Evolutionary conservation across 2,797 vertebrate genomes (phyloP).

Genomic region (Spinibarbus caldwelli): DNA sequence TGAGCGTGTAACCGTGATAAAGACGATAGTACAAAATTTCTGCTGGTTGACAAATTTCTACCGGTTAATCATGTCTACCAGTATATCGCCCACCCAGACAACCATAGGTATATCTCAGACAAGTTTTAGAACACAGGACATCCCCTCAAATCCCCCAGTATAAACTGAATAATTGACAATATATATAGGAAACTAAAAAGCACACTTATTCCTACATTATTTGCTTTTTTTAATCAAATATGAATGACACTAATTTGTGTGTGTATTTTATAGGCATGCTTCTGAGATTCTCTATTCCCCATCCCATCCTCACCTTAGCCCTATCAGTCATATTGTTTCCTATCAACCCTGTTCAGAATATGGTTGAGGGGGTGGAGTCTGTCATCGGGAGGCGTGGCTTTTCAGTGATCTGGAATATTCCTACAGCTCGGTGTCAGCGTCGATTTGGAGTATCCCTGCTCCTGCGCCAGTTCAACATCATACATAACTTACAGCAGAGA

Average conservation of each 20-base stretch:
- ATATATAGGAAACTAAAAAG: not conserved
- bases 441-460: conserved; percentile 76
- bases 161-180: not conserved
- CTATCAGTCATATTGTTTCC: conserved; percentile 1
- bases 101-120: not conserved
- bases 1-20: not conserved
- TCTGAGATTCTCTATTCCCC: conserved; percentile 39
- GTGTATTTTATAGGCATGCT: conserved; percentile 60
- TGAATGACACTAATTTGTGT: conserved; percentile 11
- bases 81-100: not conserved
- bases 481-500: conserved; percentile 76
- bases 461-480: conserved; percentile 79
- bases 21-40: too few relatives aligned
- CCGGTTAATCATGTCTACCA: too few relatives aligned
- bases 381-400: conserved; percentile 71
- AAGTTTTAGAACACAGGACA: not conserved
- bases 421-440: conserved; percentile 75
- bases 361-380: conserved; percentile 31
- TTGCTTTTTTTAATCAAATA: not conserved
- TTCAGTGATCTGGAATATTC: conserved; percentile 88
- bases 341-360: conserved; percentile 2
- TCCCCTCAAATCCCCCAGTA: not conserved
- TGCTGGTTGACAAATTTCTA: too few relatives aligned
- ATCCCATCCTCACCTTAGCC: conserved; percentile 18
- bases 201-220: not conserved